Conservation (phyloP, 2,113 vertebrate species). For the Callocephalon fimbriatum region DNA sequence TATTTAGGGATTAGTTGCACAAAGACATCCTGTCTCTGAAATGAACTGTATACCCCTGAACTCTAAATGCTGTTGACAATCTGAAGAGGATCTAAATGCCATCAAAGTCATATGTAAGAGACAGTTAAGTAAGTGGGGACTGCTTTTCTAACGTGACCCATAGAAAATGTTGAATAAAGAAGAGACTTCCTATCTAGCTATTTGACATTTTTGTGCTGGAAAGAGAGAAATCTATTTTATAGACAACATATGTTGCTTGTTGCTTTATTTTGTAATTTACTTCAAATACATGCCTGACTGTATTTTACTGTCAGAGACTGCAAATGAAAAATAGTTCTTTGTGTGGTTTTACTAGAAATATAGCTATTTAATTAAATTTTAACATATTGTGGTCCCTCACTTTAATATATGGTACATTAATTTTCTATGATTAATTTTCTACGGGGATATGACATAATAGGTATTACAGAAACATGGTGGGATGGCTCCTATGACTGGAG, state of each 20-base stretch:
- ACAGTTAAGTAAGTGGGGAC: not conserved
- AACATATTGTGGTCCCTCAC: not conserved
- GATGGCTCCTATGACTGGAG: no score
- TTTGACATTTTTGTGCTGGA: not conserved
- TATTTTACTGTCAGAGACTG: not conserved
- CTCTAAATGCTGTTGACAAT: not conserved
- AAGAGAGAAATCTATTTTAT: not conserved
- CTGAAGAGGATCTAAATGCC: not conserved
- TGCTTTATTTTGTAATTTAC: not conserved
- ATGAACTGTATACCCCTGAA: not conserved
- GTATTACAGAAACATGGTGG: no score
- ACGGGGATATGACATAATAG: no score
- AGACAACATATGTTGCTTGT: not conserved
- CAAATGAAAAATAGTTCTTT: not conserved
- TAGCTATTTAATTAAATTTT: not conserved
- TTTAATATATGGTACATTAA: not conserved
- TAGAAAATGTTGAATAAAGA: not conserved
- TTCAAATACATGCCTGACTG: not conserved
- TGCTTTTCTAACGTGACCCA: not conserved
- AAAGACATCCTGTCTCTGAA: not conserved
- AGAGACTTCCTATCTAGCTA: not conserved
- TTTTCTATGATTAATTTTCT: constrained; percentile 9
- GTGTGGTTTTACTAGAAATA: not conserved
- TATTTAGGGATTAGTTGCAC: not conserved
- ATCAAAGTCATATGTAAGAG: not conserved